These are phyloP conservation scores for Mellilla xanthometata DNA, from an alignment of 2,888 invertebrate genomes.

Conservation along the genomic window DNA sequence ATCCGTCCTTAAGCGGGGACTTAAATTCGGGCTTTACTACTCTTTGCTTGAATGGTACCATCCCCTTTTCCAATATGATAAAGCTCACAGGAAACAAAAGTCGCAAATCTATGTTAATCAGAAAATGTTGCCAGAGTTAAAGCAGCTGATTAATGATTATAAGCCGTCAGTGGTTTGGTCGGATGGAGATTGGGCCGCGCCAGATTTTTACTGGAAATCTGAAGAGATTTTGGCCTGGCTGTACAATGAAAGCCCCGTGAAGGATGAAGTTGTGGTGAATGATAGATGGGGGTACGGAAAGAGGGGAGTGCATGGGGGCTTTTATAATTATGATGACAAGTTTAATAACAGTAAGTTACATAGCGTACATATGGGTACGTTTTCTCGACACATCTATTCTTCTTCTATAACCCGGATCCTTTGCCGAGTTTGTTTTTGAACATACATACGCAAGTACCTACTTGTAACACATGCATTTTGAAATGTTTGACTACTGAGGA, in stretches of 20 bases:
- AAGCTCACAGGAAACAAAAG: conserved; percentile 61
- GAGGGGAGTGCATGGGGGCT: conserved; percentile 93
- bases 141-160: conserved; percentile 87
- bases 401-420: no score
- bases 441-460: no score
- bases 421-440: no score
- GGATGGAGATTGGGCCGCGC: conserved; percentile 96
- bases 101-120: conserved; percentile 86
- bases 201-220: conserved; percentile 91
- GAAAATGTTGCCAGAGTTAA: conserved; percentile 90
- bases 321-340: conserved; percentile 92
- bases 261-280: conserved; percentile 93
- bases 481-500: no score
- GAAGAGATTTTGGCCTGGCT: conserved; percentile 94
- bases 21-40: conserved; percentile 93
- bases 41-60: conserved; percentile 95
- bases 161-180: conserved; percentile 93
- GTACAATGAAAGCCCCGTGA: conserved; percentile 95
- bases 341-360: conserved; percentile 58
- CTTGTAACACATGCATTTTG: no score
- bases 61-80: conserved; percentile 89
- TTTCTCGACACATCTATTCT: no score
- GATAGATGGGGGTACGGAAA: conserved; percentile 95
- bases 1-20: conserved; percentile 83
- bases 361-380: no score